These are phyloP conservation scores for Suricata suricatta DNA, from an alignment of 2,113 vertebrate genomes.

Conservation along the genomic window DNA sequence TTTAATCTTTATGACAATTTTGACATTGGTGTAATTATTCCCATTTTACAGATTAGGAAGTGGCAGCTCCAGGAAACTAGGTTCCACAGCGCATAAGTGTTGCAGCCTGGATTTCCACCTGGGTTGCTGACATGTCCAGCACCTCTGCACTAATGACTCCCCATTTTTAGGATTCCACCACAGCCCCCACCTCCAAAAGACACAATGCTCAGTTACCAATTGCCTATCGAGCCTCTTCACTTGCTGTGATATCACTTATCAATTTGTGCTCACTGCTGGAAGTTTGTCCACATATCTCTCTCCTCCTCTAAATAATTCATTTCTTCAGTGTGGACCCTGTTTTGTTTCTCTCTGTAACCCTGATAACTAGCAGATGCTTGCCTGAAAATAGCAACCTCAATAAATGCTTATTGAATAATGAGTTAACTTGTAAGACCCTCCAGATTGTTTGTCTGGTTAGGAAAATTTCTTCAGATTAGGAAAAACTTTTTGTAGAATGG, in stretches of 20 bases:
- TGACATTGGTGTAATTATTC: not conserved
- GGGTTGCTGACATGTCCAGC: not conserved
- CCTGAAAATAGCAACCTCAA: not conserved
- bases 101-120: not conserved
- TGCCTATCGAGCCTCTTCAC: not conserved
- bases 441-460: not conserved
- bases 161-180: fast-evolving
- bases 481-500: not conserved
- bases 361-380: not conserved
- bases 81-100: not conserved
- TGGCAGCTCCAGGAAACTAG: not conserved
- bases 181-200: fast-evolving
- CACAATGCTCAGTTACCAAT: not conserved
- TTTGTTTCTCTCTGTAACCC: not conserved
- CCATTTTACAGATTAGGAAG: not conserved
- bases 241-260: not conserved
- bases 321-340: not conserved
- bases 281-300: not conserved
- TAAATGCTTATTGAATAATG: not conserved
- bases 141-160: not conserved
- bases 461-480: not conserved
- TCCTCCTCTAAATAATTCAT: not conserved
- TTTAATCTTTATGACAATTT: not conserved
- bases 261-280: not conserved
- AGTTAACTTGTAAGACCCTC: no score